These are phyloP conservation scores for Synergus gifuensis DNA, from an alignment of 2,888 invertebrate genomes.

Conservation along the genomic window DNA sequence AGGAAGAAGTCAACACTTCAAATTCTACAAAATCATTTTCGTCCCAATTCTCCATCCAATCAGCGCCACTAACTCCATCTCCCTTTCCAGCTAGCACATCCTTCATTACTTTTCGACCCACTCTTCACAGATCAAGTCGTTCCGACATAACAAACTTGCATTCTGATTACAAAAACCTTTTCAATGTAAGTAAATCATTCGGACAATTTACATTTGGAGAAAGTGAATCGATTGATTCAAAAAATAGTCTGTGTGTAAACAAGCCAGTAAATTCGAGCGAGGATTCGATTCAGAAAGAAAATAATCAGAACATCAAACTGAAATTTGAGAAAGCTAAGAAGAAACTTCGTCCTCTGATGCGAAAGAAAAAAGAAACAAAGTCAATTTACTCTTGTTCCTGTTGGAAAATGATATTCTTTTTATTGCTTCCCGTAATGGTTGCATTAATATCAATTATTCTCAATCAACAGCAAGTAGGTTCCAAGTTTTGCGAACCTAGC, in stretches of 20 bases:
- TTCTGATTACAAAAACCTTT: not conserved
- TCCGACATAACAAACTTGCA: not conserved
- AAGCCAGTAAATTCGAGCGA: not conserved
- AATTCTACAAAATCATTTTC: not conserved
- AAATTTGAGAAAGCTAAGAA: not conserved
- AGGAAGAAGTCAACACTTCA: not conserved
- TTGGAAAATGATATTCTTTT: slow-evolving; percentile 49
- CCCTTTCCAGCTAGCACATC: not conserved
- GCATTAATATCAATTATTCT: slow-evolving; percentile 45
- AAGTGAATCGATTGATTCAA: not conserved
- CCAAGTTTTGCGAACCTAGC: slow-evolving; percentile 52
- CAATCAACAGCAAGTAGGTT: slow-evolving; percentile 48
- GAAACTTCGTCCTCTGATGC: slow-evolving; percentile 15
- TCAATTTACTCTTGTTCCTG: slow-evolving; percentile 15
- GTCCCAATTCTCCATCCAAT: not conserved
- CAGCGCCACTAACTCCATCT: not conserved
- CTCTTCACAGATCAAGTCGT: slow-evolving; percentile 14
- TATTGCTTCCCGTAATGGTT: slow-evolving; percentile 48
- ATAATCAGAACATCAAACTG: not conserved
- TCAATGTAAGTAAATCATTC: slow-evolving; percentile 14
- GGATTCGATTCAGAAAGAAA: not conserved
- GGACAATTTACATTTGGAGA: slow-evolving; percentile 7
- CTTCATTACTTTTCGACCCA: not conserved
- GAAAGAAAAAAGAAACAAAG: not conserved
- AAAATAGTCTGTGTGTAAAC: not conserved